phyloP scores from a whole-genome alignment of 2,888 invertebrate genomes.

The Mantis religiosa region DNA sequence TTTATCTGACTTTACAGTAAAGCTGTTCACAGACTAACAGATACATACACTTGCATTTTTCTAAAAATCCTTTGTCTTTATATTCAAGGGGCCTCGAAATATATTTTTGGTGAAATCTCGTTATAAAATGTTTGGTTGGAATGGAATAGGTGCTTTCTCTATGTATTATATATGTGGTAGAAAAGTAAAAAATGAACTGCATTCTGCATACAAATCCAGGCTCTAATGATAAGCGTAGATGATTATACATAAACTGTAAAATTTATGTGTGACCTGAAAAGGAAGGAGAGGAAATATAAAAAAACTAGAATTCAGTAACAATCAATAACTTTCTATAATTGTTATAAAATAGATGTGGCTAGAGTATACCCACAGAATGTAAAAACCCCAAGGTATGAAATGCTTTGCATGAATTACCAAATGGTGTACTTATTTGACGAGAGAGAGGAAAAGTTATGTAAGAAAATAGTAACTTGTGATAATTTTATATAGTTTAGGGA shows the following conservation, averaged over 20 bases:
- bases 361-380: not conserved
- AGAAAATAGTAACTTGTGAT: not conserved
- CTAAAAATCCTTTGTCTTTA: no score
- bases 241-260: not conserved
- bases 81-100: no score
- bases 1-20: no score
- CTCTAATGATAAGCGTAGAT: no score
- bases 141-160: no score
- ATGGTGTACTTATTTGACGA: not conserved
- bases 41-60: no score
- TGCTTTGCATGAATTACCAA: not conserved
- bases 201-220: no score
- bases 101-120: no score
- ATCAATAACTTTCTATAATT: not conserved
- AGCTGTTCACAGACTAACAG: no score
- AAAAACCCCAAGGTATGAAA: not conserved
- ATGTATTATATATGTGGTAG: no score
- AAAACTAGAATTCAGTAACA: not conserved
- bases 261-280: not conserved
- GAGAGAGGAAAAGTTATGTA: not conserved
- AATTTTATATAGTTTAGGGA: not conserved
- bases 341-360: not conserved
- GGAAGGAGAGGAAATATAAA: not conserved
- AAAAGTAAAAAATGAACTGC: no score
- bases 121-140: no score